Conservation (phyloP, 2,113 vertebrate species). For the Pipra filicauda region DNA sequence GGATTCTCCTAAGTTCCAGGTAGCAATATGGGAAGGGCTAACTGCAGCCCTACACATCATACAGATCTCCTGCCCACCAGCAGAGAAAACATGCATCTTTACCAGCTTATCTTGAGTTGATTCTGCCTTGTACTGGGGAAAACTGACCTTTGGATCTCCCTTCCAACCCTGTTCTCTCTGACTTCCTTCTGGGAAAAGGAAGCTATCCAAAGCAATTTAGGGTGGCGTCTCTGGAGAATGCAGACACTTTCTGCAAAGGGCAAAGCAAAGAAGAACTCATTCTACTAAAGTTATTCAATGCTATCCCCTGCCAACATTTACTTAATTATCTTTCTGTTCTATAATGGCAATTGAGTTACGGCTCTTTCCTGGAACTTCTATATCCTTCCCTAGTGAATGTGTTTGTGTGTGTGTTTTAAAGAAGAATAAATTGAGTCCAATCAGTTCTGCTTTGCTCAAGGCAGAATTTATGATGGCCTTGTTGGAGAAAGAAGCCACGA, state of each 20-base stretch:
- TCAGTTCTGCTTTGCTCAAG: conserved; percentile 43
- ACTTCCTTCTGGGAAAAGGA: conserved; percentile 14
- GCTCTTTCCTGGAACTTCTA: conserved; percentile 62
- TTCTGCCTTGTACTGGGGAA: background rate
- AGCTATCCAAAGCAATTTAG: conserved; percentile 24
- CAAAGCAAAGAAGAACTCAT: conserved; percentile 42
- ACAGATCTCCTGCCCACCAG: background rate
- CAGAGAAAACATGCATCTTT: background rate
- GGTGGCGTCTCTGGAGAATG: conserved; percentile 17
- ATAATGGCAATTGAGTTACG: conserved; percentile 61
- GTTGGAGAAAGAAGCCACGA: conserved; percentile 3
- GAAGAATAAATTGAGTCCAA: conserved; percentile 40
- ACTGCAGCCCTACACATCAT: background rate
- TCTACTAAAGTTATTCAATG: conserved; percentile 42
- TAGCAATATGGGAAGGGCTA: background rate
- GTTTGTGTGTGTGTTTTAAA: conserved; percentile 50
- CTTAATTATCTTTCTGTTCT: conserved; percentile 67
- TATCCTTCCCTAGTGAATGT: conserved; percentile 32
- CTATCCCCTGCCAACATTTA: conserved; percentile 59
- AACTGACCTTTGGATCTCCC: background rate
- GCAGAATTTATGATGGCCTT: conserved; percentile 55
- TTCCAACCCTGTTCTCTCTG: background rate
- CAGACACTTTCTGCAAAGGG: conserved; percentile 13
- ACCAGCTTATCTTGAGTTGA: background rate
- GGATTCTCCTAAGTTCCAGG: background rate